Base-by-base conservation (phyloP, 1,140 invertebrate genomes). In the Diploscapter pachys region DNA sequence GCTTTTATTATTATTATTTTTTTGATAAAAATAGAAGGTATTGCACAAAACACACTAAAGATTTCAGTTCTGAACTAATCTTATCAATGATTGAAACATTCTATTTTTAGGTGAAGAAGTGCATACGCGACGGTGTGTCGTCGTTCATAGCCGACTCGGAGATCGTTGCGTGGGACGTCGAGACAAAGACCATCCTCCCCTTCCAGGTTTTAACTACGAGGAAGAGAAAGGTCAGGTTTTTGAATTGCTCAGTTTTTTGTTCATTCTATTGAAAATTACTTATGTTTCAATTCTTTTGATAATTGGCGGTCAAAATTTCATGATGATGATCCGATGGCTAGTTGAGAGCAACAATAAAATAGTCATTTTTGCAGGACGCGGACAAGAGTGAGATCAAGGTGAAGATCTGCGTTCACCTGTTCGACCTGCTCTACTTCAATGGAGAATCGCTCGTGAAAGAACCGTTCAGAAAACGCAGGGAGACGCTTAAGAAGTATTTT, bases 161-260 rank as follows among this genome's bases (percentile, higher is more conserved):
- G 88, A 93, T 93, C 51, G 97, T 99, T 3, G 97, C 97, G 3
- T 99, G 93, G 92, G 95, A 99, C 88, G 87, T 87, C 8, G 92
- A 92, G 78, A 92, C 92, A 0, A 91, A 95, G 86, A 91, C 92
- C 82, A 99, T 99, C 81, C 88, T 97, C 71, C 96, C 97, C 2
- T 99, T 99, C 88, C 97, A 99, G 90, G 89, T 97, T 11, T 88
- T 99, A 0, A 95, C 92, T 73, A 98, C 95, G 0, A 89, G 96
- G 66, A 99, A 99, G 86, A 89, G 94, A 81, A 99, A 99, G 89
- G 92, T 92, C n/a, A 5, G 6, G 11, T 2, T 31, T 48, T 62
- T 31, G 8, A 11, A 2, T 13, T 1, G 57, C 13, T 59, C 13
- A 11, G 2, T 59, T 13, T 13, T 11, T 59, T 11, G 57, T 31